phyloP scores from a whole-genome alignment of 2,113 vertebrate species.

The Anseranas semipalmata region DNA sequence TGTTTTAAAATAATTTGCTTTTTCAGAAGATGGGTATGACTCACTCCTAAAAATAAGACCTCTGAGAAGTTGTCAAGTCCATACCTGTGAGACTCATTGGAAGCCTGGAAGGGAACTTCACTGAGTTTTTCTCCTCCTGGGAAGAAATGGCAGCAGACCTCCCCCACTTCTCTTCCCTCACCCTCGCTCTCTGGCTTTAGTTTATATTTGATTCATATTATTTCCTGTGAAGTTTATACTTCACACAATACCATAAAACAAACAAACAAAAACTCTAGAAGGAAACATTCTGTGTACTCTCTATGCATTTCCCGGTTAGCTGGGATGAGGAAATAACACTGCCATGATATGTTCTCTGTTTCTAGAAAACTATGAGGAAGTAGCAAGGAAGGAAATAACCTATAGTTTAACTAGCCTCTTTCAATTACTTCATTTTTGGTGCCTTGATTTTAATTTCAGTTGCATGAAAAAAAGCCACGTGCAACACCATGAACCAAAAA shows the following conservation, averaged over 20 bases:
- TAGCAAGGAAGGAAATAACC: not conserved
- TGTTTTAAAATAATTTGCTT: slow-evolving; percentile 25
- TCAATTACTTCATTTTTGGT: not conserved
- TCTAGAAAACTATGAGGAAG: not conserved
- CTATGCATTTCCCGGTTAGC: not conserved
- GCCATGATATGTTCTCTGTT: not conserved
- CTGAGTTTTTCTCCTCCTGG: not conserved
- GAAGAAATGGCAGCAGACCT: not conserved
- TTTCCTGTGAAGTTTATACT: not conserved
- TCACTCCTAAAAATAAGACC: slow-evolving; percentile 12
- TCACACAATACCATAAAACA: not conserved
- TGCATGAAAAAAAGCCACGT: not conserved
- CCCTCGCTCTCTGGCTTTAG: rapidly evolving
- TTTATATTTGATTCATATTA: not conserved
- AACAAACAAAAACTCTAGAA: not conserved
- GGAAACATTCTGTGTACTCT: not conserved
- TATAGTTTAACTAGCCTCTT: not conserved
- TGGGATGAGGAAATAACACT: not conserved
- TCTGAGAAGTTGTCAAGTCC: not conserved
- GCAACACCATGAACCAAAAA: not conserved
- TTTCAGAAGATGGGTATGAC: not conserved
- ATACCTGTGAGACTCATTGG: not conserved
- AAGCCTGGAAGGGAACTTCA: not conserved
- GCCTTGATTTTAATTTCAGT: not conserved
- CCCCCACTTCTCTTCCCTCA: rapidly evolving